phyloP scores from a whole-genome alignment of 2,113 vertebrate species.

The Notarius quadriscutis region DNA sequence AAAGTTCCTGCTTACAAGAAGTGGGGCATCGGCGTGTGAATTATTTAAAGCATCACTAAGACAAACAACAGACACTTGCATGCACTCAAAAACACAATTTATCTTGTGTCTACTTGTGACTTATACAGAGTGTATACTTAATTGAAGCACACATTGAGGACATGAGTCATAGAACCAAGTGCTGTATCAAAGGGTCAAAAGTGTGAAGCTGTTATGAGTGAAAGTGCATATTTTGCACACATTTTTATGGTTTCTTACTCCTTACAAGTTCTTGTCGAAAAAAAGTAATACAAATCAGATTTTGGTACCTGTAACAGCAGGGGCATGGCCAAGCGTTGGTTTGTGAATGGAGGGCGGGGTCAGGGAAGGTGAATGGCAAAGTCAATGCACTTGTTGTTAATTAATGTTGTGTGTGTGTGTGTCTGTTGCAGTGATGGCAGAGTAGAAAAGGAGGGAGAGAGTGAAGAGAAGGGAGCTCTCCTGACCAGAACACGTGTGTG shows the following conservation, averaged over 20 bases:
- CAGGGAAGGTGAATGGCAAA: too few species aligned
- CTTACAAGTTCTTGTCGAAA: not conserved
- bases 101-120: not conserved
- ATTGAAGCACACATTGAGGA: not conserved
- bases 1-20: slow-evolving; percentile 44
- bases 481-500: too few species aligned
- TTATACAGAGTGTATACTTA: not conserved
- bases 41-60: slow-evolving; percentile 47
- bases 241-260: not conserved
- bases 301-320: not conserved
- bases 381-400: too few species aligned
- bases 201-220: not conserved
- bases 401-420: too few species aligned
- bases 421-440: too few species aligned
- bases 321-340: too few species aligned
- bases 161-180: too few species aligned
- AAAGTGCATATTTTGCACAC: not conserved
- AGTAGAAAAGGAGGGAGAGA: too few species aligned
- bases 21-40: slow-evolving; percentile 27
- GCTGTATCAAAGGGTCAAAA: not conserved
- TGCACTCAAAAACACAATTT: slow-evolving; percentile 42
- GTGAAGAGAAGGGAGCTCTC: too few species aligned
- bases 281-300: not conserved
- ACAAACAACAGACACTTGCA: slow-evolving; percentile 54
- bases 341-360: too few species aligned